phyloP scores from a whole-genome alignment of 2,113 vertebrate genomes.

The Laticauda colubrina region DNA sequence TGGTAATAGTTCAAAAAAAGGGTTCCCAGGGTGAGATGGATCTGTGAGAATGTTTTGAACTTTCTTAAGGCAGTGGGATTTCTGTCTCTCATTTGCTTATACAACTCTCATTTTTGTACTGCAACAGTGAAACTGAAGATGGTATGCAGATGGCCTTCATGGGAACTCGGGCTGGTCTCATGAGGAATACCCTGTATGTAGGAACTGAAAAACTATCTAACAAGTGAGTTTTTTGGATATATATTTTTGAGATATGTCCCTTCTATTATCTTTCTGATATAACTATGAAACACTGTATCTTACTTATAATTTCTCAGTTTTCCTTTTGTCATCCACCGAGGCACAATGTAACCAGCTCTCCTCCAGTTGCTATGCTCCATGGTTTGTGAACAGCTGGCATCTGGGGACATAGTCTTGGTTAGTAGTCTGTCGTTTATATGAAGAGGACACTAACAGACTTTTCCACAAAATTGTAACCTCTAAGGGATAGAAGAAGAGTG shows the following conservation, averaged over 20 bases:
- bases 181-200: constrained; percentile 78
- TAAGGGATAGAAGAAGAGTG: background rate
- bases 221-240: constrained; percentile 73
- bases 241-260: background rate
- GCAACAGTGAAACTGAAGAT: constrained; percentile 68
- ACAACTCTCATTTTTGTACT: constrained; percentile 18
- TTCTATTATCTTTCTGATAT: background rate
- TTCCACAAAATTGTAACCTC: background rate
- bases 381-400: background rate
- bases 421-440: background rate
- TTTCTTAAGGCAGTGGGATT: no score
- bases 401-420: background rate
- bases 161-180: constrained; percentile 89
- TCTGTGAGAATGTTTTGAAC: no score
- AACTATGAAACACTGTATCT: background rate
- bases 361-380: background rate
- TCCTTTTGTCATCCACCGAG: background rate
- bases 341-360: background rate
- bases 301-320: background rate
- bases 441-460: background rate
- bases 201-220: constrained; percentile 83
- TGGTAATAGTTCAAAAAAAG: no score
- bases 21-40: no score
- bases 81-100: background rate
- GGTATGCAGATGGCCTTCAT: constrained; percentile 86